Conservation (phyloP, 2,888 invertebrate species). For the Dasysyrphus tricinctus region DNA sequence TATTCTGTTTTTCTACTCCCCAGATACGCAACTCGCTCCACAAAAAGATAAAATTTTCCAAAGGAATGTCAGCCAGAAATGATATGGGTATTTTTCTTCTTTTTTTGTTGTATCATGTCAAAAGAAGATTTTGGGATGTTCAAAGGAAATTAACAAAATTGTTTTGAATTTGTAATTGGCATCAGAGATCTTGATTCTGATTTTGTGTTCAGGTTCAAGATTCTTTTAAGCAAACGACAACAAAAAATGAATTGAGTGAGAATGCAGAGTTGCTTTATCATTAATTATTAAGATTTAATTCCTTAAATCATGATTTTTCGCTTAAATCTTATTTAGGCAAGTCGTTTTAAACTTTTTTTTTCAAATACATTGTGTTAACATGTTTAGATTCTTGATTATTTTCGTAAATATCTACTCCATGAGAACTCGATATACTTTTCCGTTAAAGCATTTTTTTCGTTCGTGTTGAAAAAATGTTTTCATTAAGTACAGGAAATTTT, state of each 20-base stretch:
- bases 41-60: background rate
- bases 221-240: background rate
- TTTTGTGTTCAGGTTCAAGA: conserved; percentile 6
- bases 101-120: conserved; percentile 5
- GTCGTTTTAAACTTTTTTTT: too few relatives aligned
- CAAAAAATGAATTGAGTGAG: background rate
- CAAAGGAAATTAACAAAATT: conserved; percentile 28
- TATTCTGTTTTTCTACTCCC: conserved; percentile 16
- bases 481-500: too few relatives aligned
- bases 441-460: too few relatives aligned
- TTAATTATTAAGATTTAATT: conserved; percentile 14
- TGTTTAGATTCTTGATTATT: too few relatives aligned
- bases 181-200: conserved; percentile 27
- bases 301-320: background rate
- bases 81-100: conserved; percentile 14
- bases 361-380: too few relatives aligned
- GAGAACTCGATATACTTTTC: too few relatives aligned
- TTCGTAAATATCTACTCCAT: too few relatives aligned
- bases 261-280: background rate
- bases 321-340: background rate
- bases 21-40: background rate
- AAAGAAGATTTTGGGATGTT: conserved; percentile 14
- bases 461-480: too few relatives aligned
- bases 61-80: conserved; percentile 15
- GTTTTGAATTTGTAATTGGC: conserved; percentile 34